These are phyloP conservation scores for Amorpha juglandis DNA, from an alignment of 2,888 invertebrate genomes.

Conservation along the genomic window DNA sequence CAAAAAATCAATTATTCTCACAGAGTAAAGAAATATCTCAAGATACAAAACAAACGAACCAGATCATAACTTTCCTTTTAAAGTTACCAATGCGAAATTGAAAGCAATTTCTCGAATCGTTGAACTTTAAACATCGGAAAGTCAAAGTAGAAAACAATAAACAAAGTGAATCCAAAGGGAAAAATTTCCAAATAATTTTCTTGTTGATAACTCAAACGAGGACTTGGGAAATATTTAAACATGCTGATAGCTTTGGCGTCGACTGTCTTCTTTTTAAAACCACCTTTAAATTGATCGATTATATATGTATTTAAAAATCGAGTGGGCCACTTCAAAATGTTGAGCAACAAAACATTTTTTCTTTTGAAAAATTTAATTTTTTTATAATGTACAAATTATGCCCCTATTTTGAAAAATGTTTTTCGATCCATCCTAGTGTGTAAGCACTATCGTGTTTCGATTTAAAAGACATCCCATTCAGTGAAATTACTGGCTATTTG, in stretches of 20 bases:
- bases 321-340: too few species aligned
- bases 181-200: slow-evolving; percentile 63
- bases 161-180: slow-evolving; percentile 53
- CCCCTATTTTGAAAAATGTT: too few species aligned
- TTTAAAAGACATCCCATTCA: background rate
- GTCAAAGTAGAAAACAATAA: slow-evolving; percentile 69
- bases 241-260: background rate
- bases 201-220: slow-evolving; percentile 18
- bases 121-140: slow-evolving; percentile 59
- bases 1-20: slow-evolving; percentile 37
- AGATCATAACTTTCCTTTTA: slow-evolving; percentile 48
- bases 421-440: too few species aligned
- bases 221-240: background rate
- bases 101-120: slow-evolving; percentile 62
- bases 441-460: too few species aligned
- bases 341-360: too few species aligned
- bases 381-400: too few species aligned
- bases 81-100: slow-evolving; percentile 47
- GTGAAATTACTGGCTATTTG: too few species aligned
- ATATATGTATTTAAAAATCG: too few species aligned
- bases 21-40: slow-evolving; percentile 12
- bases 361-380: too few species aligned
- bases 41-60: slow-evolving; percentile 31
- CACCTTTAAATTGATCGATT: too few species aligned
- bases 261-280: too few species aligned